phyloP scores from a whole-genome alignment of 2,888 invertebrate species.

The Caenorhabditis plicata region DNA sequence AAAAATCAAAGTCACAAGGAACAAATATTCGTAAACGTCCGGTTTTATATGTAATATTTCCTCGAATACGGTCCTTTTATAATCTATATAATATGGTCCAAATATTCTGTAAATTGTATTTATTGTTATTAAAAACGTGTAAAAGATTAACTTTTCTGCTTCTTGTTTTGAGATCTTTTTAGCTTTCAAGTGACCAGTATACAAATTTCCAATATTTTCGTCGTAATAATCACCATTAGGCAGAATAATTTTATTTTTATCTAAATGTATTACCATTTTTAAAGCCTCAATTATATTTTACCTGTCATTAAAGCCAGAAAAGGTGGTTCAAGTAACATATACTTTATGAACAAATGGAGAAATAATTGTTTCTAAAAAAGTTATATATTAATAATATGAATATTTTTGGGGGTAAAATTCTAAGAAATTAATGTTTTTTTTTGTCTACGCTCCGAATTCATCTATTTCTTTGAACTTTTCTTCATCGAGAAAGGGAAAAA shows the following conservation, averaged over 20 bases:
- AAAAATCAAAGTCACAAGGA: conserved; percentile 13
- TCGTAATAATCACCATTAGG: conserved; percentile 25
- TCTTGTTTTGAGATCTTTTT: neutral
- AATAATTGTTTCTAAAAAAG: conserved; percentile 13
- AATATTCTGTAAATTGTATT: conserved; percentile 6
- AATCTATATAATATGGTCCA: conserved; percentile 28
- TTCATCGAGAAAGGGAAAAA: too few relatives aligned
- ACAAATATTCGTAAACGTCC: conserved; percentile 20
- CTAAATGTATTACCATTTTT: too few relatives aligned
- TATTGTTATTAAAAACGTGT: too few relatives aligned
- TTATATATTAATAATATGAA: neutral
- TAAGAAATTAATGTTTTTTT: too few relatives aligned
- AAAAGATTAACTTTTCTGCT: too few relatives aligned
- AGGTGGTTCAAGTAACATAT: conserved; percentile 23
- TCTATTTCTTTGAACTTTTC: too few relatives aligned
- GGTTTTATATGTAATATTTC: conserved; percentile 19
- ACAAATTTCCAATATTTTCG: conserved; percentile 14
- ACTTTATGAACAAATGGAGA: conserved; percentile 23
- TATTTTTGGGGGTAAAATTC: too few relatives aligned
- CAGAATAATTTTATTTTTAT: conserved; percentile 13
- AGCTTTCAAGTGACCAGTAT: conserved; percentile 10
- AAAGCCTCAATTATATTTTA: too few relatives aligned
- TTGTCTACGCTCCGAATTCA: too few relatives aligned
- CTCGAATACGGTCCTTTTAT: conserved; percentile 18
- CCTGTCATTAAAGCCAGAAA: conserved; percentile 19